These are phyloP conservation scores for Sylvietta virens DNA, from an alignment of 2,113 vertebrate genomes.

Conservation along the genomic window DNA sequence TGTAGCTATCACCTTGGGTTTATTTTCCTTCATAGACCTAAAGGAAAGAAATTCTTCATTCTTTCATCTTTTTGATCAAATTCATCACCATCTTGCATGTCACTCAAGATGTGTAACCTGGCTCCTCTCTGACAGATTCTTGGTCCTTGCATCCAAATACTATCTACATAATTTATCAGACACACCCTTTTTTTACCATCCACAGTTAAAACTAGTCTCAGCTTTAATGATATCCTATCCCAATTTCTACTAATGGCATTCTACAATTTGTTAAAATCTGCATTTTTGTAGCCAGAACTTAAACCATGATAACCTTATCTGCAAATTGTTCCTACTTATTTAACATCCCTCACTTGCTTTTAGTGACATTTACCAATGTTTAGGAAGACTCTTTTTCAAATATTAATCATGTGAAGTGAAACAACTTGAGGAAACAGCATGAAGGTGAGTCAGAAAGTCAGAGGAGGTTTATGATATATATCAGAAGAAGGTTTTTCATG, in stretches of 20 bases:
- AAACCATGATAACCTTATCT: neutral
- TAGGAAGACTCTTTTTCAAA: neutral
- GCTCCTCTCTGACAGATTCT: neutral
- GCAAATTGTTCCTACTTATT: neutral
- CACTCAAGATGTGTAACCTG: neutral
- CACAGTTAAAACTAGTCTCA: neutral
- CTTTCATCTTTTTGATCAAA: neutral
- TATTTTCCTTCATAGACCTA: neutral
- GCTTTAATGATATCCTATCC: neutral
- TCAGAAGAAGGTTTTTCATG: neutral
- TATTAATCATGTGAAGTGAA: neutral
- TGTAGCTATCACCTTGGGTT: neutral
- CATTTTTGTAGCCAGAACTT: neutral
- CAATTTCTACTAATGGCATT: neutral
- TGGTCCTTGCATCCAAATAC: neutral
- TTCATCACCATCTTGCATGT: neutral
- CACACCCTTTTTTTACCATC: neutral
- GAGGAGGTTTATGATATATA: neutral
- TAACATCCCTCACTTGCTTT: neutral
- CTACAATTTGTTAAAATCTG: neutral
- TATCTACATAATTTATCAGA: neutral
- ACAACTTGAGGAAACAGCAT: rapidly evolving
- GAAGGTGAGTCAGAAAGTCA: neutral
- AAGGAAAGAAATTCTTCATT: neutral
- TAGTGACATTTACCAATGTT: neutral